Percentiles rank a stretch among this genome's conserved stretches.
These are phyloP conservation scores for Chydorus sphaericus DNA, from an alignment of 2,888 invertebrate species.

Conservation along the genomic window DNA sequence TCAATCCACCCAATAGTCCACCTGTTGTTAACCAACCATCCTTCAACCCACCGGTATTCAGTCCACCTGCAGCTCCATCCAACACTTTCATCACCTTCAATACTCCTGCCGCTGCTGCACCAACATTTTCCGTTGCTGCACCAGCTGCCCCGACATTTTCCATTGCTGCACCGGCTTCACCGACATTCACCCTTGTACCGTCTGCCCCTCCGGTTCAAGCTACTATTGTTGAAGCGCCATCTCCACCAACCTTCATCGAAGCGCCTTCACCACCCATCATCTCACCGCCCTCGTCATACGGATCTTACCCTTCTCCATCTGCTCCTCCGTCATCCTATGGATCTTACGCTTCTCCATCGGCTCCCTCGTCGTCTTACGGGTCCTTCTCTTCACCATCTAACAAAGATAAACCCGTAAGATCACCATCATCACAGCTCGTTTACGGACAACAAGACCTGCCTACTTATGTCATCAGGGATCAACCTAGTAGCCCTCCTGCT, in stretches of 20 bases:
- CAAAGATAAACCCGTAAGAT: too few relatives aligned
- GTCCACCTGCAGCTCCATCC: not conserved
- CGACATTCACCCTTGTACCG: not conserved
- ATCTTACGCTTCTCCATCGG: not conserved
- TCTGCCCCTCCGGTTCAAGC: not conserved
- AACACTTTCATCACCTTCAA: too few relatives aligned
- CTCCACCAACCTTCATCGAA: not conserved
- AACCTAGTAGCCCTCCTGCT: conserved; percentile 2
- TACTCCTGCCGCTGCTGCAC: too few relatives aligned
- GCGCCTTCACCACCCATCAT: too few relatives aligned
- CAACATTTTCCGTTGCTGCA: not conserved
- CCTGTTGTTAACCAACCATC: not conserved
- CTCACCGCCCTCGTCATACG: too few relatives aligned
- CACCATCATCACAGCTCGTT: too few relatives aligned
- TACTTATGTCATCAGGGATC: too few relatives aligned
- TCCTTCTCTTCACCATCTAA: too few relatives aligned
- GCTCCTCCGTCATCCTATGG: not conserved
- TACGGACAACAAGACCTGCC: too few relatives aligned
- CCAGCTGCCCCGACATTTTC: not conserved
- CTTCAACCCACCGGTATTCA: not conserved
- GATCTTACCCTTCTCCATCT: not conserved
- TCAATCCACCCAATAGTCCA: too few relatives aligned
- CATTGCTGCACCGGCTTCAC: not conserved
- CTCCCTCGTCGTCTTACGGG: too few relatives aligned
- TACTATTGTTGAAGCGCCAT: not conserved